Conservation (phyloP, 2,113 vertebrate species). For the Antennarius striatus region DNA sequence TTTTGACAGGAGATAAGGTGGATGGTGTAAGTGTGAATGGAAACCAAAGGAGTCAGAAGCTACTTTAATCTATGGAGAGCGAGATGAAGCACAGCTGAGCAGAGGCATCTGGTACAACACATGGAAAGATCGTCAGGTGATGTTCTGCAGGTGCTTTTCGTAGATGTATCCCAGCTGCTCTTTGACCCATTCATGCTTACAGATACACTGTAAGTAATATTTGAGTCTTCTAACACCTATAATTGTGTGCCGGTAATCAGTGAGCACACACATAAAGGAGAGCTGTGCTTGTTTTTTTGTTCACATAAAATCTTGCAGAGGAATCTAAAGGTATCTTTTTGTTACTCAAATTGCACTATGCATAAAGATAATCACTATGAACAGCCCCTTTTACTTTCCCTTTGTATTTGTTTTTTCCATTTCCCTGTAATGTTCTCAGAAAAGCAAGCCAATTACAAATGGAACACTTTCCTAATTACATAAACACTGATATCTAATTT, state of each 20-base stretch:
- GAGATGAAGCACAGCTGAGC: conserved; percentile 26
- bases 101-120: conserved; percentile 20
- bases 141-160: conserved; percentile 24
- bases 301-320: neutral
- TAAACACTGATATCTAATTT: conserved; percentile 56
- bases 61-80: conserved; percentile 46
- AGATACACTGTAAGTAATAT: neutral
- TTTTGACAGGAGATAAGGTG: conserved; percentile 64
- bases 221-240: neutral
- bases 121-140: conserved; percentile 23
- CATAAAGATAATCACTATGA: conserved; percentile 31
- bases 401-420: conserved; percentile 31
- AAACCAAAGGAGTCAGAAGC: conserved; percentile 43
- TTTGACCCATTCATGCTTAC: conserved; percentile 27
- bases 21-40: conserved; percentile 53
- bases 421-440: conserved; percentile 29
- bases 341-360: conserved; percentile 4
- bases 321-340: conserved; percentile 7
- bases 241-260: neutral
- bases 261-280: neutral
- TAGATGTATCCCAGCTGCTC: conserved; percentile 4
- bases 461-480: conserved; percentile 41
- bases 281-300: neutral
- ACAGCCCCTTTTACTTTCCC: conserved; percentile 32
- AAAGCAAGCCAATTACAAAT: conserved; percentile 54